Evolutionary conservation across 2,797 vertebrate genomes (phyloP).

Genomic region (Mus caroli): DNA sequence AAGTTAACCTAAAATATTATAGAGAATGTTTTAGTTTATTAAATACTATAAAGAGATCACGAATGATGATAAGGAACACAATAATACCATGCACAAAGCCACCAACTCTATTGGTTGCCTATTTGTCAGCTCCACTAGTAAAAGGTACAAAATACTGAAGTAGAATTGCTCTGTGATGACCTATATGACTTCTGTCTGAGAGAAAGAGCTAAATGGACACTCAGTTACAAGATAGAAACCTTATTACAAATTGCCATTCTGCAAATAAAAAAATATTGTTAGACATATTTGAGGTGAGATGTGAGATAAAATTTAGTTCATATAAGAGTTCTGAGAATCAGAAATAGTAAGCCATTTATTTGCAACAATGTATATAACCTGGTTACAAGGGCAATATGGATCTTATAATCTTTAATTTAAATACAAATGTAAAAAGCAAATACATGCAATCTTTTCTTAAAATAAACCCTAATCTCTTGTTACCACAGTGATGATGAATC

Average conservation of each 20-base stretch:
- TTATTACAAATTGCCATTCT: neutral
- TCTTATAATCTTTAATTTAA: neutral
- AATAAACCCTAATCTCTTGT: neutral
- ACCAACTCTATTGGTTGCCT: neutral
- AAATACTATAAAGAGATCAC: neutral
- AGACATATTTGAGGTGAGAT: neutral
- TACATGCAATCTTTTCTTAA: neutral
- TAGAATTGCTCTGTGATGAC: no score
- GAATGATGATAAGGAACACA: neutral
- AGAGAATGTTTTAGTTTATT: neutral
- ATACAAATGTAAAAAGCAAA: neutral
- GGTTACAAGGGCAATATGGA: no score
- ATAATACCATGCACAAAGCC: neutral
- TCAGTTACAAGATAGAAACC: neutral
- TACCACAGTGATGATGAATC: neutral
- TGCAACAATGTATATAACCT: neutral
- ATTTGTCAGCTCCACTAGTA: neutral
- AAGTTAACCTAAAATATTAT: neutral
- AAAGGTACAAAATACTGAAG: neutral
- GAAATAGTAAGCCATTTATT: neutral
- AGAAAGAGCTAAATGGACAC: neutral
- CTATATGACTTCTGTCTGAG: neutral
- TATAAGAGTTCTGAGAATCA: neutral
- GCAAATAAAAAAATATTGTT: neutral
- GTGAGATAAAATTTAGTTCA: neutral